Evolutionary conservation across 2,797 vertebrate species (phyloP).

Genomic region (Melanogrammus aeglefinus): DNA sequence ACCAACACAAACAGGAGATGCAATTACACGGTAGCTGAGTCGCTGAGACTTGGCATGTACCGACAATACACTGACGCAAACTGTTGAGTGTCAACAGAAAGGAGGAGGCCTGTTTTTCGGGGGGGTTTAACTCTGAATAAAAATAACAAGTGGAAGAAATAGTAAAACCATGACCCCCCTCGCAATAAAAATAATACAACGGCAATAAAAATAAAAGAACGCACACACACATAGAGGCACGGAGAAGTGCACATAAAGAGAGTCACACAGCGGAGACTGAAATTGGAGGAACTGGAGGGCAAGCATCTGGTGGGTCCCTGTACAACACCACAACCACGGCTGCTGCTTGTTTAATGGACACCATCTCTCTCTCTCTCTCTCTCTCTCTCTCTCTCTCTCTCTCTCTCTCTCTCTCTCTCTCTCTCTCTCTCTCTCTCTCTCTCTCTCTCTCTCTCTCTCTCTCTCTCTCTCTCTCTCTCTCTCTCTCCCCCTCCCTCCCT

Average conservation of each 20-base stretch:
- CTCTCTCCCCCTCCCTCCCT: too few relatives aligned
- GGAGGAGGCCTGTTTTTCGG: too few relatives aligned
- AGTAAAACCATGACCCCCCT: not conserved
- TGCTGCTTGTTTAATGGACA: constrained; percentile 69
- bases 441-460: too few relatives aligned
- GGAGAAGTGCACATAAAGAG: constrained; percentile 32
- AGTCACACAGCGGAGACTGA: constrained; percentile 51
- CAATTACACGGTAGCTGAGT: constrained; percentile 22
- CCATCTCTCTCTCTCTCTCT: constrained; percentile 10
- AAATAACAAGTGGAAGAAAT: too few relatives aligned
- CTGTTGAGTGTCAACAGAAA: not conserved
- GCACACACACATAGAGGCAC: constrained; percentile 27
- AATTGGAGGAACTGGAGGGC: constrained; percentile 62
- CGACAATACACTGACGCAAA: constrained; percentile 22
- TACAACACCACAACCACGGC: constrained; percentile 50
- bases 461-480: too few relatives aligned
- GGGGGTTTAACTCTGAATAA: too few relatives aligned
- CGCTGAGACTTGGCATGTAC: not conserved
- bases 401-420: too few relatives aligned
- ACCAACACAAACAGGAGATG: constrained; percentile 19
- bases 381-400: too few relatives aligned
- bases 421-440: too few relatives aligned
- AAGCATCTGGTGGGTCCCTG: constrained; percentile 68
- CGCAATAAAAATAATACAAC: not conserved
- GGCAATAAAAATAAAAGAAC: not conserved